Evolutionary conservation across 2,888 invertebrate genomes (phyloP).

Genomic region (Acronicta aceris): DNA sequence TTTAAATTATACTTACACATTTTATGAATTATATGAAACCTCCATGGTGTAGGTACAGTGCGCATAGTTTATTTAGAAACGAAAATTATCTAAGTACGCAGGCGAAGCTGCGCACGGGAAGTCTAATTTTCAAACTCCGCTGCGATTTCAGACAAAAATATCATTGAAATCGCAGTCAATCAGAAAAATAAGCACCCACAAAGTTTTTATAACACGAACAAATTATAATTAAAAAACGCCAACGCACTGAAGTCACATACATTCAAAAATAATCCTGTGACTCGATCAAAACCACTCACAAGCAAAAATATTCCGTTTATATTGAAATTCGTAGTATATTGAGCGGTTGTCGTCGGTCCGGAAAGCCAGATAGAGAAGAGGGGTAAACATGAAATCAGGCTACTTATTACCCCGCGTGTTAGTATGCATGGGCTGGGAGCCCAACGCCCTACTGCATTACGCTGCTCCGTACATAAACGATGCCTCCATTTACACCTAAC

Average conservation of each 20-base stretch:
- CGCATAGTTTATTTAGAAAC: too few relatives aligned
- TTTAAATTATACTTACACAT: too few relatives aligned
- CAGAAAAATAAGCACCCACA: too few relatives aligned
- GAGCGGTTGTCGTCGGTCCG: conserved; percentile 27
- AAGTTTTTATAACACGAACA: too few relatives aligned
- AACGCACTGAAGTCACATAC: neutral
- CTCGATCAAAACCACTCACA: conserved; percentile 40
- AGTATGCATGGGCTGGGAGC: conserved; percentile 88
- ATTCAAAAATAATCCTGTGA: conserved; percentile 25
- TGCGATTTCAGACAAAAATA: too few relatives aligned
- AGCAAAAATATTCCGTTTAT: conserved; percentile 48
- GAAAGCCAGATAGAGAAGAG: conserved; percentile 54
- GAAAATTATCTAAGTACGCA: too few relatives aligned
- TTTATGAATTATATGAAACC: too few relatives aligned
- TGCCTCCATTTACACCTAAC: conserved; percentile 78
- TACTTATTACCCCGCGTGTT: conserved; percentile 84
- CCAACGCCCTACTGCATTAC: conserved; percentile 75
- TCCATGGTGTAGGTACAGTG: too few relatives aligned
- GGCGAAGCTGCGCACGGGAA: too few relatives aligned
- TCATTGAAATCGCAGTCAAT: too few relatives aligned
- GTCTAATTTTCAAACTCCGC: neutral
- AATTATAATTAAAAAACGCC: too few relatives aligned
- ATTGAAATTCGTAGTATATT: conserved; percentile 44
- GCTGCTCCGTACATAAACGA: conserved; percentile 77
- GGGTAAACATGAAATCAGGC: conserved; percentile 80